A percentile compares a stretch with the other conserved stretches of the same genome.
phyloP scores from a whole-genome alignment of 2,888 invertebrate genomes.

The Anoplius nigerrimus region DNA sequence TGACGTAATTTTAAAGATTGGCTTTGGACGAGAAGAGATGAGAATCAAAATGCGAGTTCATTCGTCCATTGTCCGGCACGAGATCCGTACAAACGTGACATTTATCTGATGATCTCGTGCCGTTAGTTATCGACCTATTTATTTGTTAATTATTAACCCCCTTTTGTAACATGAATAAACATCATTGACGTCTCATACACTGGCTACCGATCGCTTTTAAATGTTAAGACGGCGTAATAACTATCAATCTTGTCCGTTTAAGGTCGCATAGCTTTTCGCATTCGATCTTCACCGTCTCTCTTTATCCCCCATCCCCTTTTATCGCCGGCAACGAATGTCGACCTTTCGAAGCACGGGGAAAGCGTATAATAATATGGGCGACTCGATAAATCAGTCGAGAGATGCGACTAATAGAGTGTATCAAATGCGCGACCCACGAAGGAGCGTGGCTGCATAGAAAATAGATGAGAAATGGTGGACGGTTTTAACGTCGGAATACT shows the following conservation, averaged over 20 bases:
- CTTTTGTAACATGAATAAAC: conserved; percentile 10
- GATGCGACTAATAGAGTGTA: conserved; percentile 69
- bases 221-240: conserved; percentile 36
- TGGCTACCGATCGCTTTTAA: conserved; percentile 11
- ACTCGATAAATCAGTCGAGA: conserved; percentile 63
- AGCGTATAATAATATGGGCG: conserved; percentile 55
- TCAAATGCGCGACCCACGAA: conserved; percentile 64
- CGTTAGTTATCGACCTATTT: conserved; percentile 26
- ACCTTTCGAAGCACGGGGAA: conserved; percentile 35
- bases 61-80: too few species aligned
- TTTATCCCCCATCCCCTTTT: too few species aligned
- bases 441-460: conserved; percentile 65
- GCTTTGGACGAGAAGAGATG: background rate
- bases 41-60: background rate
- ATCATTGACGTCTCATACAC: conserved; percentile 3
- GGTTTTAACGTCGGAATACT: conserved; percentile 71
- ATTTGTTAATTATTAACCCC: conserved; percentile 29
- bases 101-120: too few species aligned
- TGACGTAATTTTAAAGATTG: too few species aligned
- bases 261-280: too few species aligned
- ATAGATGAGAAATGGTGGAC: conserved; percentile 67
- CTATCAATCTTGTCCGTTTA: background rate
- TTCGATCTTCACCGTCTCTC: background rate
- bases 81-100: too few species aligned
- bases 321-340: conserved; percentile 11